Percentiles rank a stretch among this genome's conserved stretches.
Evolutionary conservation across 2,797 vertebrate species (phyloP).

Genomic region (Xiphorhynchus erythropygius): DNA sequence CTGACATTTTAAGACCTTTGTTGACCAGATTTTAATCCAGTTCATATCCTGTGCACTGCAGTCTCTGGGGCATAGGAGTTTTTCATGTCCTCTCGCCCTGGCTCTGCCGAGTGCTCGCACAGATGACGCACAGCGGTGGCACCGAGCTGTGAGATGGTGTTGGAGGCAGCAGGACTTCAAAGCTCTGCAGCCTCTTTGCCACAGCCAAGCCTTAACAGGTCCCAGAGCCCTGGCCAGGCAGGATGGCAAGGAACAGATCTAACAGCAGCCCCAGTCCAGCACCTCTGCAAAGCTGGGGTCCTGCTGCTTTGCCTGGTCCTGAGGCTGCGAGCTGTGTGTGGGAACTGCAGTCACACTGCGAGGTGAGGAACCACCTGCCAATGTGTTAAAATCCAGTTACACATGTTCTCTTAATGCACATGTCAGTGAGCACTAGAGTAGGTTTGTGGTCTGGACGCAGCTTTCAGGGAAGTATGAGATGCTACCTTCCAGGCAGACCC

Average conservation of each 20-base stretch:
- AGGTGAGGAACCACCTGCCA: conserved; percentile 60
- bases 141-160: neutral
- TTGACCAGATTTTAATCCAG: conserved; percentile 54
- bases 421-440: neutral
- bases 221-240: neutral
- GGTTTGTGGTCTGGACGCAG: conserved; percentile 16
- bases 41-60: conserved; percentile 27
- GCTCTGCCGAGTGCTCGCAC: neutral
- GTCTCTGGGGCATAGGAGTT: conserved; percentile 37
- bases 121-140: neutral
- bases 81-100: neutral
- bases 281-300: neutral
- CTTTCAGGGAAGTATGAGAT: neutral
- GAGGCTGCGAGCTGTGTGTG: neutral
- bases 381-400: neutral
- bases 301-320: neutral
- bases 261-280: neutral
- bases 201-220: neutral
- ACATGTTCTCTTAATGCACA: neutral
- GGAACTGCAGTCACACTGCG: neutral
- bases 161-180: neutral
- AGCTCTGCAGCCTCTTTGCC: neutral
- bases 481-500: conserved; percentile 19
- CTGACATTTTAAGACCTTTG: conserved; percentile 61
- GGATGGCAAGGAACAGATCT: neutral